phyloP scores from a whole-genome alignment of 2,888 invertebrate species.

The Saturnia pavonia region DNA sequence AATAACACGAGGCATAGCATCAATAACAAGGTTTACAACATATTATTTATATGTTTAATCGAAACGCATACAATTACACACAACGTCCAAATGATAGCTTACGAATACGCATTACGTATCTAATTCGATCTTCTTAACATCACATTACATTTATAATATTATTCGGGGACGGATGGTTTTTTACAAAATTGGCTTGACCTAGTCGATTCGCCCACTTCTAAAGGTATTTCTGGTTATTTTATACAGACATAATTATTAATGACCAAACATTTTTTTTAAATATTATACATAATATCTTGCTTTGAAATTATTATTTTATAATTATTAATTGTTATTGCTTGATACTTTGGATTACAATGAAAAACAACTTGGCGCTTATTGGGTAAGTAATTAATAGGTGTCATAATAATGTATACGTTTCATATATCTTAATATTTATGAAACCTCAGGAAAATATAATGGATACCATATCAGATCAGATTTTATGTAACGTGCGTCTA shows the following conservation, averaged over 20 bases:
- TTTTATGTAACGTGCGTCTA: too few species aligned
- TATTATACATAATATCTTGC: neutral
- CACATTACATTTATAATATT: slow-evolving; percentile 38
- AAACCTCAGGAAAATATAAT: too few species aligned
- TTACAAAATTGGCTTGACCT: neutral
- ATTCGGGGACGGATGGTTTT: neutral
- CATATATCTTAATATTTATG: too few species aligned
- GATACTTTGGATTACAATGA: too few species aligned
- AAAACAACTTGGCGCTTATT: too few species aligned
- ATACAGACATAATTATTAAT: neutral
- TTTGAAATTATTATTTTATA: neutral
- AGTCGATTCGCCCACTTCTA: neutral
- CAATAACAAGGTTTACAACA: slow-evolving; percentile 29
- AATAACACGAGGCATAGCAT: slow-evolving; percentile 57
- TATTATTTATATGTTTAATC: slow-evolving; percentile 55
- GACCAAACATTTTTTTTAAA: neutral
- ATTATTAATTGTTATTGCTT: too few species aligned
- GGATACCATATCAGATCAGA: too few species aligned
- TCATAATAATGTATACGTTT: too few species aligned
- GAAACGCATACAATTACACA: slow-evolving; percentile 64
- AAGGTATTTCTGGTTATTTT: neutral
- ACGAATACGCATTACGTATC: slow-evolving; percentile 63
- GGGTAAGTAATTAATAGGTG: too few species aligned
- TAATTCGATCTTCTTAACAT: slow-evolving; percentile 54
- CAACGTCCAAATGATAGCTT: slow-evolving; percentile 60